Evolutionary conservation across 53 echinoderm and acorn worm species (phyloP), one percentile per base, ranked within the genome.

Genomic region (Antedon mediterranea): DNA sequence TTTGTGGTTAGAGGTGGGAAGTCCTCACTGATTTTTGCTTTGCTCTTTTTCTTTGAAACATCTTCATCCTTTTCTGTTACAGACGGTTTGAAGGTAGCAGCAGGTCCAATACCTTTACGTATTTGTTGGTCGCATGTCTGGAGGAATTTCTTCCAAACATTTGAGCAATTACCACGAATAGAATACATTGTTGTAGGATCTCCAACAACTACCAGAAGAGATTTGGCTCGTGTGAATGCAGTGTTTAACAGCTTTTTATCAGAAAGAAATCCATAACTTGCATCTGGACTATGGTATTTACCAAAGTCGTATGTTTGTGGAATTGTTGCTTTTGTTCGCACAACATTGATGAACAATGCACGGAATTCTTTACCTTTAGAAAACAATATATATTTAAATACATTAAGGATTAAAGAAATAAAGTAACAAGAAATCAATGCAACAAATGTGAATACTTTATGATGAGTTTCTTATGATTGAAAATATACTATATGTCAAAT

Each of bases 271-370:
- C 92, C 97, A 41, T 91, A n/a, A n/a, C n/a, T n/a, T n/a, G n/a
- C n/a, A n/a, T n/a, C n/a, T n/a, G n/a, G n/a, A n/a, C n/a, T n/a
- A n/a, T n/a, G n/a, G n/a, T n/a, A n/a, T n/a, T n/a, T n/a, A n/a
- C n/a, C n/a, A n/a, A n/a, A n/a, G n/a, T n/a, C n/a, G n/a, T n/a
- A n/a, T n/a, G n/a, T n/a, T n/a, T n/a, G n/a, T n/a, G n/a, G n/a
- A n/a, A n/a, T n/a, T n/a, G n/a, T n/a, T 33, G 73, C 75, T 18
- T 86, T 80, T 2, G 97, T 92, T 14, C 89, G 82, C 20, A 97
- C 92, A n/a, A 92, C 92, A 43, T 92, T 92, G 85, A 95, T 97
- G 71, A 92, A 84, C 18, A 97, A 82, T 11, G 92, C 92, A 29
- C 97, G 84, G 81, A 86, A 97, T 78, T 97, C 89, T 78, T 92